Percentiles rank a stretch among this genome's conserved stretches.
These are phyloP conservation scores for Pygmarrhopalites habei DNA, from an alignment of 1,140 invertebrate genomes.

Conservation along the genomic window DNA sequence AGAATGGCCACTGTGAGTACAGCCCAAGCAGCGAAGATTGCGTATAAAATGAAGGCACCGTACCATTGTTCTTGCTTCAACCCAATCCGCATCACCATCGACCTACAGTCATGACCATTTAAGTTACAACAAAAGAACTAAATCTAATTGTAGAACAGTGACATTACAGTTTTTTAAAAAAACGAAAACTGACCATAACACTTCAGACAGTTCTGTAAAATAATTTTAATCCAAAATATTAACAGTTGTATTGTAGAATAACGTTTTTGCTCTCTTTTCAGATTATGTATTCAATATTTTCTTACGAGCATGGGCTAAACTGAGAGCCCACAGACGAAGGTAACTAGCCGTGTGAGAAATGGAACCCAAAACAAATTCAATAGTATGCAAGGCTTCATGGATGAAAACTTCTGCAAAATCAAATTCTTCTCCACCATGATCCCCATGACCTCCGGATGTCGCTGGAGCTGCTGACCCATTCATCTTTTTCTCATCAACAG, in stretches of 20 bases:
- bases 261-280: slow-evolving; percentile 43
- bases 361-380: slow-evolving; percentile 91
- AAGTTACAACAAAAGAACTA: too few species aligned
- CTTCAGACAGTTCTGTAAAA: slow-evolving; percentile 61
- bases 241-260: background rate
- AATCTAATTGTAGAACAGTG: too few species aligned
- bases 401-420: slow-evolving; percentile 79
- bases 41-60: slow-evolving; percentile 59
- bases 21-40: slow-evolving; percentile 78
- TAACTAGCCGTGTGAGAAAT: slow-evolving; percentile 95
- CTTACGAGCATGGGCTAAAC: slow-evolving; percentile 88
- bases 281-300: too few species aligned
- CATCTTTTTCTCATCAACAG: background rate
- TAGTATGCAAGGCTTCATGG: slow-evolving; percentile 89
- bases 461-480: background rate
- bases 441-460: slow-evolving; percentile 2
- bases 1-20: slow-evolving; percentile 78
- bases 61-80: slow-evolving; percentile 46
- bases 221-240: slow-evolving; percentile 10
- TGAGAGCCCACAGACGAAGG: slow-evolving; percentile 90
- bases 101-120: too few species aligned
- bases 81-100: slow-evolving; percentile 65
- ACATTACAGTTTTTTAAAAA: too few species aligned
- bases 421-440: slow-evolving; percentile 38
- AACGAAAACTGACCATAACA: slow-evolving; percentile 83